A percentile compares a stretch with the other conserved stretches of the same genome.
These are phyloP conservation scores for Drosophila setosimentum DNA, from an alignment of 2,888 invertebrate species.

Conservation along the genomic window DNA sequence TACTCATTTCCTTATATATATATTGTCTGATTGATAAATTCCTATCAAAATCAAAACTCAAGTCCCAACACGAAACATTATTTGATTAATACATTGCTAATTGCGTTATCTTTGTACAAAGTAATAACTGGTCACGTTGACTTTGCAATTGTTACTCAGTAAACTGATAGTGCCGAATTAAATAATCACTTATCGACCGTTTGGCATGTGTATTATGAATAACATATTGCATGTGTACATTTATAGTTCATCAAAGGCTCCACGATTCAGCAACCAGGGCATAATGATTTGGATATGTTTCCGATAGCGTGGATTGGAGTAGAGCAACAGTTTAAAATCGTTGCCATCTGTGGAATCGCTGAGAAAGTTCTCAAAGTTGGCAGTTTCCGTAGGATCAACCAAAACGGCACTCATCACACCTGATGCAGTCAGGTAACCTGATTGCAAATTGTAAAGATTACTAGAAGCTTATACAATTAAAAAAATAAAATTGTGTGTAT, in stretches of 20 bases:
- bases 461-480: no score
- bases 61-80: neutral
- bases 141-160: conserved; percentile 1
- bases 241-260: conserved; percentile 50
- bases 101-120: conserved; percentile 14
- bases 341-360: conserved; percentile 43
- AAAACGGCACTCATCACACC: conserved; percentile 75
- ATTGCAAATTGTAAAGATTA: neutral
- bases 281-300: conserved; percentile 72
- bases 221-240: neutral
- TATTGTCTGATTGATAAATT: neutral
- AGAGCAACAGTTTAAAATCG: conserved; percentile 59
- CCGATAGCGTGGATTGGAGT: conserved; percentile 69
- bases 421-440: conserved; percentile 60
- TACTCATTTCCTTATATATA: neutral
- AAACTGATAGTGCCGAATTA: neutral
- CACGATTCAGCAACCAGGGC: conserved; percentile 80
- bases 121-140: conserved; percentile 4
- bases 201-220: neutral
- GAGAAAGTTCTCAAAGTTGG: conserved; percentile 67
- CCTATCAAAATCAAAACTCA: neutral
- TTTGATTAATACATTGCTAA: neutral
- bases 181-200: neutral
- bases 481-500: no score
- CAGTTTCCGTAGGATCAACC: conserved; percentile 63